Base-by-base conservation (phyloP, 2,797 vertebrate genomes). In the Pseudopleuronectes americanus region DNA sequence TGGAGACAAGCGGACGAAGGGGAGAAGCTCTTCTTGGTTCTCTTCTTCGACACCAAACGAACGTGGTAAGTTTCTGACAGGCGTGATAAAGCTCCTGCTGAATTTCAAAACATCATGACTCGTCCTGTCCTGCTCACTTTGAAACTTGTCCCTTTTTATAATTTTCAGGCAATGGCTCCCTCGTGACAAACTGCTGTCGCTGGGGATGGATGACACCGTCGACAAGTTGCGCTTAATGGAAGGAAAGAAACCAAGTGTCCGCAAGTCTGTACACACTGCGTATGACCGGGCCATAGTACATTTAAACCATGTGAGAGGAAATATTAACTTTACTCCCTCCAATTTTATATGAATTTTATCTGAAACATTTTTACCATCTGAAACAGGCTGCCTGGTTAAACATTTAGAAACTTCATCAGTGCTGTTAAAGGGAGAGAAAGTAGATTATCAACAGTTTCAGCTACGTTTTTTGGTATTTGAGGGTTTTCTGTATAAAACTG, bases 1-100 rank as follows among this genome's bases (percentile, higher is more conserved):
- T 95, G 95, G 90, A 95, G 94, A 73, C 94, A 95, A 87, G 92
- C 87, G 2, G 97, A 98, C 76, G 94, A 93, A 59, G 95, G 94
- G 64, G 94, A 98, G 86, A 97, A 96, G 79, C 96, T 98, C 86
- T 99, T 98, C 93, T 94, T 99, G 43, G 97, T 99, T 87, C 96
- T 99, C 77, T 99, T 99, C 92, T 99, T 99, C 89, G 98, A 99
- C 92, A 97, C 98, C 88, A 99, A 99, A 90, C 95, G 98, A 88
- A 99, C 98, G 71, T 99, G 98, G 98, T 99, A 87, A 96, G 96
- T 73, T 52, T 65, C 22, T 23, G 38, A 59, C 63, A 23, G 41
- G 26, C 43, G 16, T 33, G 41, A 55, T 23, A 7, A 70, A 61
- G 31, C 36, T 79, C 36, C 22, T 19, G 31, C n/a, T 66, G 68